Base-by-base conservation (phyloP, 1,140 invertebrate species). In the Nilaparvata lugens region DNA sequence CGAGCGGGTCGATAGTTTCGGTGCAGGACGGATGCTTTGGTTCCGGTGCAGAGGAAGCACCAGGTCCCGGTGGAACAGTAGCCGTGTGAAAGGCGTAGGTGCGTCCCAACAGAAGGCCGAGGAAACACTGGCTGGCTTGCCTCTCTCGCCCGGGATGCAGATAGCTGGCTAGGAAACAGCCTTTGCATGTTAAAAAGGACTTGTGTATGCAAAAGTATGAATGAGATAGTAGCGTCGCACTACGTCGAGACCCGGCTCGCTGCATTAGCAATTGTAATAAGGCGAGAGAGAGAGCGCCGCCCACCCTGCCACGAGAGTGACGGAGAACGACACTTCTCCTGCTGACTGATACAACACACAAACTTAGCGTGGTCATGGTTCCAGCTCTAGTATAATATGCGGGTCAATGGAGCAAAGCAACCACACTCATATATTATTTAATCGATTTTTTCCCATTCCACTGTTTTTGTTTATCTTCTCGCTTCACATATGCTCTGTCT, bases 101-200 rank as follows among this genome's bases (percentile, higher is more conserved):
- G 45, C 14, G 45, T 6, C 18, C 21, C 6, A 19, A 23, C 16
- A 48, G 45, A 48, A 48, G 45, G 59, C 52, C 59, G 52, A 52
- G 25, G 35, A 14, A 19, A 52, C 43, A 60, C 59, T 60, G 59
- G 42, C 43, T 52, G 31, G 1, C 31, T 35, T 11, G 31, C 58
- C 43, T 52, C 7, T 1, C 31, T 35, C 31, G 31, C 58, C 57
- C 40, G 58, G 48, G 58, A 14, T 51, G 35, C 16, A 21, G 58
- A 48, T 60, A 60, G 25, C 23, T 38, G 59, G 51, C 59, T 60
- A 60, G 59, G 45, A 48, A 55, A 68, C 67, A 62, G 62, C 62
- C 64, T 68, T 68, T 67, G 67, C 67, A 68, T 68, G 67, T 68
- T 68, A 68, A 68, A 68, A 68, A 68, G 67, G 67, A 68, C 65